phyloP scores from a whole-genome alignment of 2,888 invertebrate genomes.

The Cataglyphis rosenhaueri region DNA sequence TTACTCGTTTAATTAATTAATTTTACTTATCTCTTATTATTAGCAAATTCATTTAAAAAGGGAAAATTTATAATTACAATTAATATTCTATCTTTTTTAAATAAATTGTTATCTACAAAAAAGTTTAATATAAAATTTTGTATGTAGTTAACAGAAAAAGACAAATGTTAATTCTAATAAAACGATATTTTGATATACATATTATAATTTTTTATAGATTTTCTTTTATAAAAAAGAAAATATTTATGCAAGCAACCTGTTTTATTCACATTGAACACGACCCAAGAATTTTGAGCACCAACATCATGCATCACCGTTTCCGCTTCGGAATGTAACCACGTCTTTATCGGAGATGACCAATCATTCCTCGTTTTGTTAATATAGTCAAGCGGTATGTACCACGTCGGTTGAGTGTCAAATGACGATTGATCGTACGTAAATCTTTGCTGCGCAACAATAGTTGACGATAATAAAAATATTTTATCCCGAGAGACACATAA shows the following conservation, averaged over 20 bases:
- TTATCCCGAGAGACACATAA: neutral
- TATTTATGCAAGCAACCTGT: slow-evolving; percentile 68
- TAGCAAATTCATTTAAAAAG: neutral
- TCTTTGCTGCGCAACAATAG: slow-evolving; percentile 65
- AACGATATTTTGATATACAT: neutral
- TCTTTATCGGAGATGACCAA: slow-evolving; percentile 72
- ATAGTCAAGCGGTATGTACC: slow-evolving; percentile 80
- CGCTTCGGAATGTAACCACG: slow-evolving; percentile 74
- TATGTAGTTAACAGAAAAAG: neutral
- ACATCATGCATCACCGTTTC: slow-evolving; percentile 65
- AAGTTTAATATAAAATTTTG: neutral
- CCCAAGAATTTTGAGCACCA: slow-evolving; percentile 72
- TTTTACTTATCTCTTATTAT: neutral
- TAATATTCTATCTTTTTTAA: neutral
- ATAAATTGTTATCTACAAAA: neutral
- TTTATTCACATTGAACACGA: slow-evolving; percentile 79
- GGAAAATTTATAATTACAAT: neutral
- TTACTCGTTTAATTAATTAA: neutral
- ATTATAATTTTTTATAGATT: neutral
- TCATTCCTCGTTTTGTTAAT: slow-evolving; percentile 57
- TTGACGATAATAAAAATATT: slow-evolving; percentile 39
- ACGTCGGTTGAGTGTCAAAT: slow-evolving; percentile 65
- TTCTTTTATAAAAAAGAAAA: neutral
- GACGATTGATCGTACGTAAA: slow-evolving; percentile 73
- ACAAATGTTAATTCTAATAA: neutral